phyloP scores from a whole-genome alignment of 2,113 vertebrate genomes.

The Helogale parvula region DNA sequence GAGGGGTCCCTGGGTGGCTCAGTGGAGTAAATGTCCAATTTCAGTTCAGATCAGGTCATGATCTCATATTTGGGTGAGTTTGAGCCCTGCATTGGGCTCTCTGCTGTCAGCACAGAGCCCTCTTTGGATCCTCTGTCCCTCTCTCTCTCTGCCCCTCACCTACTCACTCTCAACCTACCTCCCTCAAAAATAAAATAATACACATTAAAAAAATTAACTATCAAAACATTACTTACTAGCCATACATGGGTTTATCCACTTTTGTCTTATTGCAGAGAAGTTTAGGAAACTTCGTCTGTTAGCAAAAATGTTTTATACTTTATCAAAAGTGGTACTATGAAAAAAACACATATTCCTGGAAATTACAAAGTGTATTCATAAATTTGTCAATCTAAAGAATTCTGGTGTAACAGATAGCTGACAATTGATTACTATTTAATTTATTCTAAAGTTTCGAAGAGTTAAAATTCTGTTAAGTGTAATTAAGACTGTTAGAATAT shows the following conservation, averaged over 20 bases:
- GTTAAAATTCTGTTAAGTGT: not conserved
- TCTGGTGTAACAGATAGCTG: not conserved
- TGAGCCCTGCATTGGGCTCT: no score
- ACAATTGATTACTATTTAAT: not conserved
- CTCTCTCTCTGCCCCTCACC: no score
- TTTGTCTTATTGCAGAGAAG: not conserved
- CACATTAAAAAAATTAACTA: not conserved
- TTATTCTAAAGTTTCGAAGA: not conserved
- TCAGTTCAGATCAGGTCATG: no score
- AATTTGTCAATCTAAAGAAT: not conserved
- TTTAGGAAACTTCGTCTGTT: not conserved
- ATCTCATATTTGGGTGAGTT: no score
- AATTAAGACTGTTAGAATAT: not conserved
- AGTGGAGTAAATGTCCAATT: no score
- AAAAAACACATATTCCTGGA: not conserved
- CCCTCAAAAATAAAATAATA: no score
- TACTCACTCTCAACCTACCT: no score
- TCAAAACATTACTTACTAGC: not conserved
- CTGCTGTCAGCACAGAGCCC: no score
- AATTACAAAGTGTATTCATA: not conserved
- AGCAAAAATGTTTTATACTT: not conserved
- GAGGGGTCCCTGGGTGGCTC: no score
- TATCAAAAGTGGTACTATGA: not conserved
- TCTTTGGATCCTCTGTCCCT: no score
- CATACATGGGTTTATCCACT: not conserved